Evolutionary conservation across 2,888 invertebrate species (phyloP).

Genomic region (Clepsis dumicolana): DNA sequence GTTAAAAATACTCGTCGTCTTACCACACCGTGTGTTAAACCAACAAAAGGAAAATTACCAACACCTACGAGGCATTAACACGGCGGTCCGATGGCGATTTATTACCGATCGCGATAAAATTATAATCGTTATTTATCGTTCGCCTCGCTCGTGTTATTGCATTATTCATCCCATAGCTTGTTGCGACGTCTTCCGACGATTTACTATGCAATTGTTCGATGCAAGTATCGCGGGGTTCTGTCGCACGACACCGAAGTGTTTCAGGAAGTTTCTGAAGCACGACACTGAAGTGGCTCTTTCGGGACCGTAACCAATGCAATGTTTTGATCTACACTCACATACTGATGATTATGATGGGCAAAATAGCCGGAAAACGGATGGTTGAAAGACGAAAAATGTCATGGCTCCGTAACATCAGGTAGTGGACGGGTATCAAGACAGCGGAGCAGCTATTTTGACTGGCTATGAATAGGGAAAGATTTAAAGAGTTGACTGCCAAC

Average conservation of each 20-base stretch:
- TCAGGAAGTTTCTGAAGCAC: neutral
- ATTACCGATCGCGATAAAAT: constrained; percentile 80
- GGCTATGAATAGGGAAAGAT: no score
- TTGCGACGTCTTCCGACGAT: constrained; percentile 65
- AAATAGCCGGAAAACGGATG: no score
- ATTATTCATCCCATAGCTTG: constrained; percentile 75
- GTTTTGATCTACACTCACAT: no score
- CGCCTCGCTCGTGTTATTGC: constrained; percentile 69
- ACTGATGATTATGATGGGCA: no score
- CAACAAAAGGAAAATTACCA: constrained; percentile 62
- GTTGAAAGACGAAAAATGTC: no score
- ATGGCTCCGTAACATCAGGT: no score
- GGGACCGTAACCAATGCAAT: no score
- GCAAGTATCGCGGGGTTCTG: constrained; percentile 53
- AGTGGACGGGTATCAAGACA: no score
- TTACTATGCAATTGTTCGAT: constrained; percentile 69
- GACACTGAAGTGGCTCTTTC: no score
- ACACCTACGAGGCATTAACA: constrained; percentile 56
- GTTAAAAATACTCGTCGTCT: constrained; percentile 4
- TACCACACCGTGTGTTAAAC: constrained; percentile 49
- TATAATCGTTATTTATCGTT: constrained; percentile 82
- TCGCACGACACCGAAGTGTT: constrained; percentile 54
- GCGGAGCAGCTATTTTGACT: no score
- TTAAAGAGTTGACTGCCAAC: no score
- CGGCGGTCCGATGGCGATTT: constrained; percentile 62